Evolutionary conservation across 2,888 invertebrate species (phyloP), one percentile per base, ranked within the genome.

Genomic region (Scaptomyza caliginosa): DNA sequence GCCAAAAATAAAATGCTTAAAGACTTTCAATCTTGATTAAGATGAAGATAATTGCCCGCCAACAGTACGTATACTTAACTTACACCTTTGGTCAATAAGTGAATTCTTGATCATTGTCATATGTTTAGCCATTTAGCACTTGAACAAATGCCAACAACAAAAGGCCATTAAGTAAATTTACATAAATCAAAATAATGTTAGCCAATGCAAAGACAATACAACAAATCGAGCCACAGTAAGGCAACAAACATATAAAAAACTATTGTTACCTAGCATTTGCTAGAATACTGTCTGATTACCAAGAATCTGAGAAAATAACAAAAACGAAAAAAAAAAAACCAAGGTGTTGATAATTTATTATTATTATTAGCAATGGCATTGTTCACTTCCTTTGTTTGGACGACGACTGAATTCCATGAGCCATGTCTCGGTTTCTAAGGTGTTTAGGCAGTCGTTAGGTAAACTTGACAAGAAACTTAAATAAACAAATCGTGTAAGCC

Each of bases 291-390:
- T 68, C 71, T 67, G 75, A 63, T 24, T 56, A 45, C 16, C 34
- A 19, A 56, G 49, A 64, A 65, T 43, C 40, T 13, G 45, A 10
- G 23, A 28, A 60, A 51, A 10, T 11, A 24, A 13, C 2, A 21
- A 21, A 21, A 21, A 52, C 56, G n/a, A 58, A 57, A 10, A 23
- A 28, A 32, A 32, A 13, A 6, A 32, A 34, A 51, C 55, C 67
- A 67, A 80, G 86, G 76, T 86, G 84, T 62, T 67, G 64, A 81
- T 83, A 81, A 83, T 74, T 81, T 81, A 81, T 86, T 83, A 76
- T 76, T 70, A 68, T 82, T 75, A 83, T 81, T 79, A 83, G 66
- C 83, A 56, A 51, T 56, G 51, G 60, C 74, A 77, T 81, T 79
- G 74, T 71, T 64, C 39, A 30, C 23, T 39, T n/a, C 50, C 50